phyloP scores from a whole-genome alignment of 2,888 invertebrate genomes.

The Caenorhabditis drosophilae region DNA sequence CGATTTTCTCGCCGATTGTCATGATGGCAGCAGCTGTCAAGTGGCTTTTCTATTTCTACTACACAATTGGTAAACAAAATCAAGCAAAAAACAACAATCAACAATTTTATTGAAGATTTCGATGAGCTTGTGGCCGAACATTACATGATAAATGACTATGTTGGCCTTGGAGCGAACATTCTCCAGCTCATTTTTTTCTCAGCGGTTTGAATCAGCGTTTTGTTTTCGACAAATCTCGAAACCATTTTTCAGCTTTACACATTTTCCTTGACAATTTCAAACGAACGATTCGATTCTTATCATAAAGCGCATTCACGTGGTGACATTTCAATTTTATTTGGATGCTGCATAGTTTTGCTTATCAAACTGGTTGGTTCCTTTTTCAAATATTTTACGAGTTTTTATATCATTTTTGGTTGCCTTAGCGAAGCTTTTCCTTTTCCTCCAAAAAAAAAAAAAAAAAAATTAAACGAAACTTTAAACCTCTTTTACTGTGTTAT shows the following conservation, averaged over 20 bases:
- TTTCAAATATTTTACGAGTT: no score
- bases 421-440: no score
- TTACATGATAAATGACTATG: constrained; percentile 55
- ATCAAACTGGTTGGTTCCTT: constrained; percentile 62
- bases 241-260: constrained; percentile 47
- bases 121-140: constrained; percentile 57
- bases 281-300: constrained; percentile 63
- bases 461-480: no score
- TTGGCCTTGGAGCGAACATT: constrained; percentile 47
- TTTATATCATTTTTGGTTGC: no score
- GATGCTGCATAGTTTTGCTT: constrained; percentile 60
- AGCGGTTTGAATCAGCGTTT: constrained; percentile 25
- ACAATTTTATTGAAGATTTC: constrained; percentile 50
- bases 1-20: constrained; percentile 47
- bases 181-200: constrained; percentile 55
- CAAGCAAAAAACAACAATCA: no score
- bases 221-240: constrained; percentile 2
- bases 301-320: constrained; percentile 67
- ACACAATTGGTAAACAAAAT: constrained; percentile 55
- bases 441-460: no score
- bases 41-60: constrained; percentile 67
- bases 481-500: no score
- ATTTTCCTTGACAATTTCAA: constrained; percentile 46
- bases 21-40: constrained; percentile 42
- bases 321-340: constrained; percentile 64